Evolutionary conservation across 2,113 vertebrate species (phyloP), one percentile per base, ranked within the genome.

Genomic region (Actinemys pallida): DNA sequence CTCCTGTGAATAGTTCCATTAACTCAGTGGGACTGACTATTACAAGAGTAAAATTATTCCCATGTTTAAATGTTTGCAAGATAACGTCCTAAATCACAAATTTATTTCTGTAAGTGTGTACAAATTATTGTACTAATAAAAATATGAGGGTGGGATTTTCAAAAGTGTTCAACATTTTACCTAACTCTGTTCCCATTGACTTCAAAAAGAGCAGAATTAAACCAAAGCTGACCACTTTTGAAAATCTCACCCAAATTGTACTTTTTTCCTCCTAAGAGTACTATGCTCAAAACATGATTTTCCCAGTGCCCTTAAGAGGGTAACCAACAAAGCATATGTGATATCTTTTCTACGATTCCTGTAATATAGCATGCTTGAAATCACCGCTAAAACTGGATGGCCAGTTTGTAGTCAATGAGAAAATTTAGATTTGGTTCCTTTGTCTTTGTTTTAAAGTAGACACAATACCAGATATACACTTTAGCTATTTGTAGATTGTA

Each of bases 31-130:
- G 25, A 86, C 84, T 91, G 79, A 91, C 90, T 83, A 93, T 96
- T 91, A 96, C 95, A 95, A 92, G 90, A 96, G 91, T 87, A 89
- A 87, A 87, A 27, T 89, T 52, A 92, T 50, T 95, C 84, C 88
- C 84, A 83, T 89, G 88, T 93, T 93, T 85, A 83, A 91, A 95
- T 59, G 92, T 86, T 90, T 96, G 96, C 17, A 72, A 72, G 65
- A 72, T 10, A n/a, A 39, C 10, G 19, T 78, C 88, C 80, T 93
- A 91, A 83, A 83, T 89, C 54, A 90, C 54, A 86, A 50, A 8
- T 87, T 52, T 82, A 31, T 91, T 92, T 87, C 94, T 93, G 83
- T 54, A 17, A 8, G 65, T 82, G 35, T 69, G 94, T 94, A 95
- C 94, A 95, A 84, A n/a, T 69, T 49, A 45, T 87, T 22, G 65